Evolutionary conservation across 64 coral and sea anemone genomes (phyloP).

Genomic region (Stylophora pistillata): DNA sequence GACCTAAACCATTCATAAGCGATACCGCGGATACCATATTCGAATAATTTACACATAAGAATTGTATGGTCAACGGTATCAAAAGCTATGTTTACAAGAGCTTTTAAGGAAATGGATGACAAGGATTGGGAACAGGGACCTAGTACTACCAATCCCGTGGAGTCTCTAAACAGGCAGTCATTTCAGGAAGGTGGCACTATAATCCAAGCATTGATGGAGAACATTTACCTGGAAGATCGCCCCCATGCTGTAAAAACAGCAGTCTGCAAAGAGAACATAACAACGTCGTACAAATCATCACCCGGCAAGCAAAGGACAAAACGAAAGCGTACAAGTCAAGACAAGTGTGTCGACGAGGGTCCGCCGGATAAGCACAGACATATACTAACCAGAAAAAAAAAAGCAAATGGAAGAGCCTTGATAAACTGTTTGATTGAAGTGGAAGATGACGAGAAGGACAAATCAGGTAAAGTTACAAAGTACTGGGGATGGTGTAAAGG

Average conservation of each 20-base stretch:
- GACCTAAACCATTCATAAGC: too few relatives aligned
- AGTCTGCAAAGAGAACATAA: slow-evolving; percentile 30
- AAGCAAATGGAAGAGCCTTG: slow-evolving; percentile 17
- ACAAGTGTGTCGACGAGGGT: slow-evolving; percentile 13
- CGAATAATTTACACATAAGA: too few relatives aligned
- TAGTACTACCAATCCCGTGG: slow-evolving; percentile 54
- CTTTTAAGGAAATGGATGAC: slow-evolving; percentile 37
- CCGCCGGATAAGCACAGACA: slow-evolving; percentile 34
- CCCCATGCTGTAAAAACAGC: slow-evolving; percentile 53
- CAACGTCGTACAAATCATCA: slow-evolving; percentile 34
- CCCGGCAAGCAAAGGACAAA: slow-evolving; percentile 14
- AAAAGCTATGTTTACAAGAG: slow-evolving; percentile 61
- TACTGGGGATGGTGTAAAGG: slow-evolving; percentile 44
- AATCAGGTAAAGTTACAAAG: slow-evolving; percentile 19
- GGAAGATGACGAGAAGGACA: slow-evolving; percentile 8
- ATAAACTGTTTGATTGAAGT: neutral
- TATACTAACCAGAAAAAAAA: slow-evolving; percentile 1
- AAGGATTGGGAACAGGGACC: slow-evolving; percentile 54
- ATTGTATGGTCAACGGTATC: too few relatives aligned
- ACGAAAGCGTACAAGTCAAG: slow-evolving; percentile 33
- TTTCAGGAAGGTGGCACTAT: slow-evolving; percentile 28
- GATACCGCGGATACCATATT: too few relatives aligned
- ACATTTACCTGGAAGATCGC: slow-evolving; percentile 57
- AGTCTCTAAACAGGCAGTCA: slow-evolving; percentile 44
- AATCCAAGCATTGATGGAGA: slow-evolving; percentile 39